These are phyloP conservation scores for Hippocampus mohnikei DNA, from an alignment of 2,113 vertebrate genomes.

Conservation along the genomic window DNA sequence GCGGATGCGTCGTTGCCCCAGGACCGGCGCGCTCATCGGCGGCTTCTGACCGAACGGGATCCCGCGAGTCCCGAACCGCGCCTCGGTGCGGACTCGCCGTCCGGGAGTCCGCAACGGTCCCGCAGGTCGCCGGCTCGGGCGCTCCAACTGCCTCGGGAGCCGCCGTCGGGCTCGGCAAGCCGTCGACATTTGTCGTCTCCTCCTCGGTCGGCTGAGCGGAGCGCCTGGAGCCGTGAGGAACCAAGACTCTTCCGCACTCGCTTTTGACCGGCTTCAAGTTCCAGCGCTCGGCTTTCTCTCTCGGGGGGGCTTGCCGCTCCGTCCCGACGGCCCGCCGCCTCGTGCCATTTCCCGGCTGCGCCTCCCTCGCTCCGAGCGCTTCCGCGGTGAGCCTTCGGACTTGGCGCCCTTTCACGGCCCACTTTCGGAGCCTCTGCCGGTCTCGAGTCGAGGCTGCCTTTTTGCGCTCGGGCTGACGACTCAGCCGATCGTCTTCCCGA, in stretches of 20 bases:
- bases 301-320: slow-evolving; percentile 16
- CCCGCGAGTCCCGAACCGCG: not conserved
- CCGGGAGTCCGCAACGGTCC: no score
- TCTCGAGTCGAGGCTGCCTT: slow-evolving; percentile 4
- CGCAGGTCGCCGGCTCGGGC: not conserved
- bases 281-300: slow-evolving; percentile 64
- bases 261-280: slow-evolving; percentile 69
- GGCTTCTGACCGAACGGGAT: slow-evolving; percentile 4
- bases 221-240: slow-evolving; percentile 65
- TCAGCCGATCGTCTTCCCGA: slow-evolving; percentile 9
- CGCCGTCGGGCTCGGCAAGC: not conserved
- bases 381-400: slow-evolving; percentile 13
- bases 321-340: slow-evolving; percentile 1
- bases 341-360: not conserved
- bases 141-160: not conserved
- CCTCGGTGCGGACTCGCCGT: slow-evolving; percentile 3
- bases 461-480: not conserved
- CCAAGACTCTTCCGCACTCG: slow-evolving; percentile 70
- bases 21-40: slow-evolving; percentile 11
- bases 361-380: not conserved
- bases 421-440: slow-evolving; percentile 35
- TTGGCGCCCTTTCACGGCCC: slow-evolving; percentile 5
- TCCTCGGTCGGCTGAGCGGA: slow-evolving; percentile 30
- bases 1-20: slow-evolving; percentile 27
- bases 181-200: slow-evolving; percentile 7